A percentile compares a stretch with the other conserved stretches of the same genome.
Conservation (phyloP, 2,888 invertebrate genomes). For the Polia nebulosa region DNA sequence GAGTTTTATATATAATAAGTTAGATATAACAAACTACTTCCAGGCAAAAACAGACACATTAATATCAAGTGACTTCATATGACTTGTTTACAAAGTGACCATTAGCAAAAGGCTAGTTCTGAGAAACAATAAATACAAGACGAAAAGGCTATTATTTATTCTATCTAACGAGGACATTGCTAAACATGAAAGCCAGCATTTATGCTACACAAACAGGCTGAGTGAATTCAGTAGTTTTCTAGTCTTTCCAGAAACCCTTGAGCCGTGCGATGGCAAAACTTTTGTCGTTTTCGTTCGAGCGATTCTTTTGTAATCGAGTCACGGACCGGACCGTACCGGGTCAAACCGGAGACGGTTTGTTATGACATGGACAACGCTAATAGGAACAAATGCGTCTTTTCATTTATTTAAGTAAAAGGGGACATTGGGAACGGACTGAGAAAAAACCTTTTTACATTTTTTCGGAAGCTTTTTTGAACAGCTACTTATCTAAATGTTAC, state of each 20-base stretch:
- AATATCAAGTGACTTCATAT: background rate
- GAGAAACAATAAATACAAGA: slow-evolving; percentile 16
- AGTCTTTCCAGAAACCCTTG: slow-evolving; percentile 38
- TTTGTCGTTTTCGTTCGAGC: slow-evolving; percentile 65
- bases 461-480: background rate
- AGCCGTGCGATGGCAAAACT: slow-evolving; percentile 47
- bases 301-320: slow-evolving; percentile 70
- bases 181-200: slow-evolving; percentile 45
- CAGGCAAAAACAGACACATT: background rate
- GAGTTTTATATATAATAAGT: no score
- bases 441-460: slow-evolving; percentile 15
- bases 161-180: slow-evolving; percentile 34
- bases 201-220: slow-evolving; percentile 47
- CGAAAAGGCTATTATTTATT: slow-evolving; percentile 27
- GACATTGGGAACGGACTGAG: slow-evolving; percentile 14
- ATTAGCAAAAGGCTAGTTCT: slow-evolving; percentile 17
- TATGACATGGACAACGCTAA: slow-evolving; percentile 68
- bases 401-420: slow-evolving; percentile 47
- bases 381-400: slow-evolving; percentile 66
- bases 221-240: slow-evolving; percentile 48
- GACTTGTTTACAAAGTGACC: slow-evolving; percentile 9
- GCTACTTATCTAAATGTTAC: slow-evolving; percentile 16
- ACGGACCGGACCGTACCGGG: slow-evolving; percentile 66
- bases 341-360: slow-evolving; percentile 66
- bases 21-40: background rate